Evolutionary conservation across 1,140 invertebrate species (phyloP), one percentile per base, ranked within the genome.

Genomic region (Penaeus indicus): DNA sequence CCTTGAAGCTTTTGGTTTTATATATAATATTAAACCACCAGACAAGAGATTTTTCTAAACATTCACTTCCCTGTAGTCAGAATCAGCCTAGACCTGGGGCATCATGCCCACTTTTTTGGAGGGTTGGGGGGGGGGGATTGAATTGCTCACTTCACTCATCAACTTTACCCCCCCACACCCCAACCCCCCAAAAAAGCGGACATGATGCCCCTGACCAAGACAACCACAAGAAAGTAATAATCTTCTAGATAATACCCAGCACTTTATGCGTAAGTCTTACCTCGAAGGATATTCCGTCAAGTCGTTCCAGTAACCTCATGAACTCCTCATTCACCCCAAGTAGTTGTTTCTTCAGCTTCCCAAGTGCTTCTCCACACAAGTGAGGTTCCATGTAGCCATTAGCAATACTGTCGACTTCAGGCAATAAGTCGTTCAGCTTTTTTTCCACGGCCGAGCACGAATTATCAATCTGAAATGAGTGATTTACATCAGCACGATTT

Each of bases 241-340:
- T 32, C 32, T 32, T 32, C n/a, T 54, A 16, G 54, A 16, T 13
- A 54, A 13, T 16, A 54, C 54, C 16, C 54, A 13, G 16, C 54
- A 54, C 54, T 54, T 54, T 16, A 1, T 13, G 16, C 0, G 54
- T 54, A 72, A 32, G 18, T 18, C 84, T 85, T 16, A 88, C 87
- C 81, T 84, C 72, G 62, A 88, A 88, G 11, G 25, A 42, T 64
- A 88, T 38, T 21, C 87, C 69, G 84, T 88, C 87, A 8, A 88
- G 81, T n/a, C 83, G 81, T 78, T 88, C 87, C 69, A 88, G 60
- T 3, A 84, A 69, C 11, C 87, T 64, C 87, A 88, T 88, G 25
- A 88, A 88, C 32, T 88, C 81, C 78, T 88, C 87, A 88, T 88
- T 88, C 21, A 88, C 87, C 13, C 25, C 61, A 42, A 88, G 42